Evolutionary conservation across 2,113 vertebrate genomes (phyloP).

Genomic region (Scolopax mira): DNA sequence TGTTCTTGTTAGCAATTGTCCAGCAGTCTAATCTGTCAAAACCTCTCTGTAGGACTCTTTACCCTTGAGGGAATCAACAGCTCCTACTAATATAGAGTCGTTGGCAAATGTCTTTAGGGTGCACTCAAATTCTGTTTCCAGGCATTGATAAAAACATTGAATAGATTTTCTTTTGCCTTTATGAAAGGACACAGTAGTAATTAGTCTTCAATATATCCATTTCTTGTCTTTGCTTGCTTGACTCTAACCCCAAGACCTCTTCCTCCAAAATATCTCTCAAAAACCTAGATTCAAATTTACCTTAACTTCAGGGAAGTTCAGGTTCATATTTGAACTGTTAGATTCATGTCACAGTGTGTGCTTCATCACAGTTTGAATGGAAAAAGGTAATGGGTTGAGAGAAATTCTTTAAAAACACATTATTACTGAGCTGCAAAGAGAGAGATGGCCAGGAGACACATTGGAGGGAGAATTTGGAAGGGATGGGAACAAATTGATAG

Average conservation of each 20-base stretch:
- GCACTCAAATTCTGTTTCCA: background rate
- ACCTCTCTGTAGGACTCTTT: background rate
- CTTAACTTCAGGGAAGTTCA: background rate
- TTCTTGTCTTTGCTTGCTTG: background rate
- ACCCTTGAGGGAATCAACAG: background rate
- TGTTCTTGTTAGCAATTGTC: background rate
- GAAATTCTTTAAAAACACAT: background rate
- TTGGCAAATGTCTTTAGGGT: background rate
- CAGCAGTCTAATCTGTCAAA: background rate
- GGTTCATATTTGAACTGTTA: background rate
- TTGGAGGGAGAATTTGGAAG: background rate
- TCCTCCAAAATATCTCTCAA: background rate
- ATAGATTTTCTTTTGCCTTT: background rate
- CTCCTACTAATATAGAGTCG: background rate
- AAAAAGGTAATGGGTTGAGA: background rate
- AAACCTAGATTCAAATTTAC: background rate
- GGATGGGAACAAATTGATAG: background rate
- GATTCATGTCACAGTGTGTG: background rate
- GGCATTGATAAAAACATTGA: background rate
- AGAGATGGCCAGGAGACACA: background rate
- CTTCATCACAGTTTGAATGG: background rate
- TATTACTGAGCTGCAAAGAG: background rate
- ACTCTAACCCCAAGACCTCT: accelerated
- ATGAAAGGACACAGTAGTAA: background rate
- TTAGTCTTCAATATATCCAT: background rate